These are phyloP conservation scores for Xestia ashworthii DNA, from an alignment of 2,888 invertebrate species.

Conservation along the genomic window DNA sequence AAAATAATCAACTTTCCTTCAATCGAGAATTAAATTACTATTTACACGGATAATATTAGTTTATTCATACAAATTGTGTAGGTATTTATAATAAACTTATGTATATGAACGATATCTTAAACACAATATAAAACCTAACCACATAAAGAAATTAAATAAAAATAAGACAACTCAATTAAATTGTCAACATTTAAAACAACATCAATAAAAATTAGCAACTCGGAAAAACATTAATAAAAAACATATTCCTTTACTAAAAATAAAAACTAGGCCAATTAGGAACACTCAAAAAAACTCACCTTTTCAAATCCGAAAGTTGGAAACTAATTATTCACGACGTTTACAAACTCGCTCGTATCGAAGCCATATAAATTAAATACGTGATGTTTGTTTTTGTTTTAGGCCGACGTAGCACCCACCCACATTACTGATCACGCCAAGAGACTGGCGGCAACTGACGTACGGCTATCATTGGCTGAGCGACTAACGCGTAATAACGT, in stretches of 20 bases:
- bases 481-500: constrained; percentile 50
- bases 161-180: neutral
- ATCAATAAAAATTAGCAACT: neutral
- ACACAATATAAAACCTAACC: neutral
- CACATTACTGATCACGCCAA: constrained; percentile 77
- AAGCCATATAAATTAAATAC: constrained; percentile 75
- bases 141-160: neutral
- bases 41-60: too few relatives aligned
- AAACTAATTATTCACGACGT: constrained; percentile 53
- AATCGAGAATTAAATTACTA: neutral
- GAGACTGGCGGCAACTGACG: constrained; percentile 81
- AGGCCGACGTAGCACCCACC: constrained; percentile 62
- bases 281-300: constrained; percentile 41
- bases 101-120: neutral
- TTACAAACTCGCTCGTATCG: constrained; percentile 58
- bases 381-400: constrained; percentile 72
- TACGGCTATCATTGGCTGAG: constrained; percentile 66
- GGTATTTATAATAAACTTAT: neutral
- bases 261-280: neutral
- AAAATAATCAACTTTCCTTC: neutral
- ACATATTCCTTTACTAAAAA: neutral
- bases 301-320: constrained; percentile 35
- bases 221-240: neutral
- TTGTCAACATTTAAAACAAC: neutral
- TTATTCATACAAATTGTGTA: neutral